A percentile compares a stretch with the other conserved stretches of the same genome.
These are phyloP conservation scores for Poeciliopsis prolifica DNA, from an alignment of 2,113 vertebrate genomes.

Conservation along the genomic window DNA sequence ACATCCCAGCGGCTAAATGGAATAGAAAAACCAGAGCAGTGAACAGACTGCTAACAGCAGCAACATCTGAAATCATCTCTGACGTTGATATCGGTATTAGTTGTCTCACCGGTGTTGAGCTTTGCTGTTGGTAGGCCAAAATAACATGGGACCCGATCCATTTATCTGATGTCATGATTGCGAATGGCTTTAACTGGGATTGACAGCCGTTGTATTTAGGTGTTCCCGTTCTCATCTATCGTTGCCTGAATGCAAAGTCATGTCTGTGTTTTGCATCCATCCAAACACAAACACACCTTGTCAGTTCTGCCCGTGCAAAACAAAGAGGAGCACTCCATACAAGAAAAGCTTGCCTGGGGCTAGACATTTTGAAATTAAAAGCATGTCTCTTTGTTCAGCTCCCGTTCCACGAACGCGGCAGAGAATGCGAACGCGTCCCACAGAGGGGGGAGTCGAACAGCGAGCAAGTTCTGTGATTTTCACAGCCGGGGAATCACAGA, in stretches of 20 bases:
- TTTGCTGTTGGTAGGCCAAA: constrained; percentile 27
- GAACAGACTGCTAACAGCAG: constrained; percentile 3
- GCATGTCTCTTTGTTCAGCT: constrained; percentile 68
- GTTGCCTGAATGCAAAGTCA: constrained; percentile 33
- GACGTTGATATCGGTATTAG: constrained; percentile 20
- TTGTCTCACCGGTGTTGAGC: constrained; percentile 2
- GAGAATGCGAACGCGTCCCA: constrained; percentile 50
- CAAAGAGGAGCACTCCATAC: constrained; percentile 62
- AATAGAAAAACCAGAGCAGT: constrained; percentile 6
- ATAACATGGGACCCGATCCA: constrained; percentile 44
- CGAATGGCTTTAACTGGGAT: constrained; percentile 32
- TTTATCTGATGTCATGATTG: constrained; percentile 45
- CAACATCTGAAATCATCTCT: constrained; percentile 19
- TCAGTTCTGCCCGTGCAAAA: constrained; percentile 56
- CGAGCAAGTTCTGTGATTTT: constrained; percentile 61
- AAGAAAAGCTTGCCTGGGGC: constrained; percentile 63
- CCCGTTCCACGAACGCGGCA: constrained; percentile 49
- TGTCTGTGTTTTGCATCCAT: constrained; percentile 55
- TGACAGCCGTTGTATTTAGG: constrained; percentile 40
- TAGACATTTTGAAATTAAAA: constrained; percentile 72
- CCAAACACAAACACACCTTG: constrained; percentile 60
- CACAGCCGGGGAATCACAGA: constrained; percentile 58
- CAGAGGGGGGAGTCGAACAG: constrained; percentile 41
- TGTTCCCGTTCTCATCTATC: constrained; percentile 48
- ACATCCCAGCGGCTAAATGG: constrained; percentile 36